Base-by-base conservation (phyloP, 2,113 vertebrate genomes). In the Puntigrus tetrazona region DNA sequence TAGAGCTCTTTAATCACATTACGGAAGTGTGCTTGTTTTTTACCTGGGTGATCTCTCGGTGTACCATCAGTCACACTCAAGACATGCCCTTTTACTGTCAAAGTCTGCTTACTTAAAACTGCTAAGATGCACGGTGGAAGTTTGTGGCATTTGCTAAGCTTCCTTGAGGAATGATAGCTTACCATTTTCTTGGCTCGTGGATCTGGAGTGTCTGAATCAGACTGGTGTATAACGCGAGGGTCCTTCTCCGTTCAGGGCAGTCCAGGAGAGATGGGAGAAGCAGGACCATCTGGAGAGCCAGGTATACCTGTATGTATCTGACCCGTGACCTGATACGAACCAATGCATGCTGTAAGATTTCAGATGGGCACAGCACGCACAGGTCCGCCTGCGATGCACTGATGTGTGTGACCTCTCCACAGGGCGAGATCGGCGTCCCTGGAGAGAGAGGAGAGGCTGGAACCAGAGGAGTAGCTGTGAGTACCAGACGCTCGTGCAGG, bases 231-330 rank as follows among this genome's bases (percentile, higher is more conserved):
- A 52, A 36, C 36, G 16, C 3, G 41, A 38, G 4, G 7, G 13
- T 41, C 75, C 61, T 74, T 55, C 27, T 45, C 29, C 7, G 1
- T 67, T 5, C 89, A 99, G 98, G 98, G 98, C 85, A 93, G 91
- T 84, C 63, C 90, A 36, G 98, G 98, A 75, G 94, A 96, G 88
- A 63, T 91, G 88, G 98, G 98, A 27, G 96, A 97, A 86, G 92
- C 94, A 0, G 97, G 98, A 78, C 97, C 97, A 55, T 96, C 96
- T 22, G 98, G 98, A 96, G 97, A 99, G 92, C 98, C 98, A 83
- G 98, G 98, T 91, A 93, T 99, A 92, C 98, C 98, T 86, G 98
- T 99, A 94, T 92, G 97, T 98, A 95, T 93, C 92, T 91, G 89
- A 90, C 80, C 67, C 85, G 41, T 31, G 88, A 85, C 85, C 84